Base-by-base conservation (phyloP, 1,140 invertebrate species). In the Drosophila pandora region DNA sequence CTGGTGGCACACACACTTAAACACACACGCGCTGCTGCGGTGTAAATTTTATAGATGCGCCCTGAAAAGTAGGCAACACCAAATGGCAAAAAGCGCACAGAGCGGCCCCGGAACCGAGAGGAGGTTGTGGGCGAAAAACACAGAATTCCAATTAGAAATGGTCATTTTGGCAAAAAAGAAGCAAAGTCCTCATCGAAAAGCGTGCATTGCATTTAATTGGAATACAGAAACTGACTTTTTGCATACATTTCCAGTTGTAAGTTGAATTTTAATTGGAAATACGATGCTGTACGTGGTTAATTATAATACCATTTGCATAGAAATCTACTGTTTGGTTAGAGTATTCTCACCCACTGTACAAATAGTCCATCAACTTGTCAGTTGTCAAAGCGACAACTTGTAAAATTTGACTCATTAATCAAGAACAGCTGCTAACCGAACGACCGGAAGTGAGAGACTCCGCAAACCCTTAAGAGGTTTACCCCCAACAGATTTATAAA, bases 41-140 rank as follows among this genome's bases (percentile, higher is more conserved):
- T 87, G 81, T 87, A 60, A 74, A 84, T 75, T 78, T 85, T 87
- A 85, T 85, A 82, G 69, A 63, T 72, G 78, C 60, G 58, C 62
- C 58, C 83, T 75, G 58, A 54, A 88, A 87, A 75, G 82, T 85
- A 85, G 73, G 78, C 82, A 85, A 82, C 64, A 60, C 45, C 69
- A 81, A 87, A 61, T 64, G 57, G 56, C 59, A 34, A 41, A 54
- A 57, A 49, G 30, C 41, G 50, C 17, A 21, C 22, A 37, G 8
- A 56, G 22, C 17, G 17, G 17, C 17, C 0, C 25, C 25, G 34
- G 12, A 7, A 69, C 12, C 37, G 17, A 47, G 13, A n/a, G 2
- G 9, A 8, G 13, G 9, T 28, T 52, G 61, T 53, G 64, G 30
- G 30, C 7, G 65, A 45, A 28, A 28, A 69, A 39, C 65, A 69